phyloP scores from a whole-genome alignment of 53 echinoderm and acorn worm species.

The Stichopus horrens region DNA sequence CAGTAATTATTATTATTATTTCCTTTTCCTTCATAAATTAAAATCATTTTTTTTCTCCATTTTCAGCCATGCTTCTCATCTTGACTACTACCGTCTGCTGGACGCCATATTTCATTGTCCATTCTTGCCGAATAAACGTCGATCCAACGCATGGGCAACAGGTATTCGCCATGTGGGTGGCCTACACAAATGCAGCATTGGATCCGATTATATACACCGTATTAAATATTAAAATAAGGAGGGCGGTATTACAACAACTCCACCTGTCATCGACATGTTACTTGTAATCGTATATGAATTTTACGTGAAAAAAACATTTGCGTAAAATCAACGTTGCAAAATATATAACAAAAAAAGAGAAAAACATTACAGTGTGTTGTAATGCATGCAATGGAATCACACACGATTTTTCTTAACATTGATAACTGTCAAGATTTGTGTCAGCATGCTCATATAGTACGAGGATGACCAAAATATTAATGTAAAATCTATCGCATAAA shows the following conservation, averaged over 20 bases:
- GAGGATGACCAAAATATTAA: too few relatives aligned
- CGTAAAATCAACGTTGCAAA: too few relatives aligned
- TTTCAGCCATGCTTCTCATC: slow-evolving; percentile 21
- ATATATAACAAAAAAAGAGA: too few relatives aligned
- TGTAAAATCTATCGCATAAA: too few relatives aligned
- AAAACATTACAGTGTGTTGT: too few relatives aligned
- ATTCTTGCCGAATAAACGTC: slow-evolving; percentile 22
- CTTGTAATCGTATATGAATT: neutral
- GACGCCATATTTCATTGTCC: slow-evolving; percentile 35
- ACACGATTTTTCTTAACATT: too few relatives aligned
- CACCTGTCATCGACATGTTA: neutral
- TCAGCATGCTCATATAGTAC: too few relatives aligned
- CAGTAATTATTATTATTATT: too few relatives aligned
- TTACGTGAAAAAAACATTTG: too few relatives aligned
- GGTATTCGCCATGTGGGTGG: slow-evolving; percentile 34
- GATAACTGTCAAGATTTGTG: too few relatives aligned
- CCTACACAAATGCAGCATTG: slow-evolving; percentile 17
- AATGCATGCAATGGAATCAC: too few relatives aligned
- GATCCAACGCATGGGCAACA: slow-evolving; percentile 1
- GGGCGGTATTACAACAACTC: slow-evolving; percentile 3
- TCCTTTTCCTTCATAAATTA: too few relatives aligned
- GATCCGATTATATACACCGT: slow-evolving; percentile 25
- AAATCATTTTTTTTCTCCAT: neutral
- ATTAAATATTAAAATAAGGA: neutral
- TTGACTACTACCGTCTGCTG: slow-evolving; percentile 28